Conservation (phyloP, 2,113 vertebrate species). For the Cettia cetti region DNA sequence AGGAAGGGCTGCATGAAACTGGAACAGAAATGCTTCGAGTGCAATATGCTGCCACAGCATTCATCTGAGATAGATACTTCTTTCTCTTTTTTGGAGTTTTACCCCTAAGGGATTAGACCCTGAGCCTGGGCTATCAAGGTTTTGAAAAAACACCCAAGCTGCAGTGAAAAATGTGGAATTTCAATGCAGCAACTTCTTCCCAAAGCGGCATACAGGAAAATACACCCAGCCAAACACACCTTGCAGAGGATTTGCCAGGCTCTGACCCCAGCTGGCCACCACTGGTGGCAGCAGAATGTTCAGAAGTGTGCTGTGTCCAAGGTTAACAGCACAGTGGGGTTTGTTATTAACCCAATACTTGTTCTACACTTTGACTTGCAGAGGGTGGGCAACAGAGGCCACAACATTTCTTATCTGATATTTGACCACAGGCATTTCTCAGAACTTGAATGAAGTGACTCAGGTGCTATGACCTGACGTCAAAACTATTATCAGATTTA, state of each 20-base stretch:
- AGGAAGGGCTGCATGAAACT: not conserved
- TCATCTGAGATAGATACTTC: not conserved
- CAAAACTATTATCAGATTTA: not conserved
- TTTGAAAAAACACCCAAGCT: not conserved
- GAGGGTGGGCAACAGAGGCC: not conserved
- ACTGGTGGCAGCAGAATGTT: not conserved
- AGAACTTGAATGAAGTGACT: not conserved
- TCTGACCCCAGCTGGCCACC: not conserved
- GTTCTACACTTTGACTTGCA: not conserved
- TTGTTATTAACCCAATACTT: not conserved
- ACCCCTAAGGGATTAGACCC: not conserved
- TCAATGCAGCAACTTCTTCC: not conserved
- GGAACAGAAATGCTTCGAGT: not conserved
- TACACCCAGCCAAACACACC: not conserved
- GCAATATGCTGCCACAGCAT: not conserved
- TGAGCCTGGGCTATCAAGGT: not conserved
- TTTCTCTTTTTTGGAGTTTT: not conserved
- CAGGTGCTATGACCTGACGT: not conserved
- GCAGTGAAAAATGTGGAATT: not conserved
- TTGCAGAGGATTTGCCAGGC: not conserved
- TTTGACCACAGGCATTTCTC: not conserved
- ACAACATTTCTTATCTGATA: not conserved
- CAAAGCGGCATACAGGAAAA: not conserved
- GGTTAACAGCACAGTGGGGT: not conserved
- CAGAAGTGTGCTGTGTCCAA: not conserved